Evolutionary conservation across 2,888 invertebrate species (phyloP), one percentile per base, ranked within the genome.

Genomic region (Galeruca laticollis): DNA sequence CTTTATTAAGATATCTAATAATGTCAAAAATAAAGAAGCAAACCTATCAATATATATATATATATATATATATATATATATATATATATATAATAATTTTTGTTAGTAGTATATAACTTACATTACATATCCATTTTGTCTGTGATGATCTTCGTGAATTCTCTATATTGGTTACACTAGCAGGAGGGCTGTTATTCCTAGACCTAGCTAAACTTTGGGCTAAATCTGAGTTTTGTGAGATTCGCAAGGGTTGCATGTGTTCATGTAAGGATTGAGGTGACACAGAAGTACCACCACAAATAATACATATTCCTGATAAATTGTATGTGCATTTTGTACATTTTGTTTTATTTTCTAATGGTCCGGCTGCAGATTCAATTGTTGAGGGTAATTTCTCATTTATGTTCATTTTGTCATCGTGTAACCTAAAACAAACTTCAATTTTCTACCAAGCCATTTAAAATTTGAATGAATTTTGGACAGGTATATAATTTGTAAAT

Each of bases 111-210:
- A n/a, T n/a, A 33, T 13, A 49, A 77, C 81, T 79, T 79, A 86
- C 85, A 70, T 80, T 78, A 78, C 89, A 90, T 60, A 86, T 86
- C 90, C 90, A 90, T 79, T 90, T 90, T 47, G 85, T 84, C 56
- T 84, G 85, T 68, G 79, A 80, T 13, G 82, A 82, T 70, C 83
- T 76, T 60, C 82, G 78, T 69, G 82, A 82, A 73, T 86, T 85
- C 71, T 85, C 84, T 65, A 83, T 75, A 75, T 85, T 85, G 15
- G 83, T 83, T 69, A 83, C 75, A 75, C 83, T 85, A n/a, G 84
- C 82, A 35, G 84, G 84, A 18, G 85, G 86, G 71, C 85, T 85
- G 74, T 81, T 85, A 72, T 85, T 85, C 75, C 86, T 77, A 71
- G 85, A 83, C 72, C 83, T 70, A 21, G 82, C 80, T 69, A 84